These are phyloP conservation scores for Stichodactyla mertensii DNA, from an alignment of 64 coral and sea anemone genomes.

Conservation along the genomic window DNA sequence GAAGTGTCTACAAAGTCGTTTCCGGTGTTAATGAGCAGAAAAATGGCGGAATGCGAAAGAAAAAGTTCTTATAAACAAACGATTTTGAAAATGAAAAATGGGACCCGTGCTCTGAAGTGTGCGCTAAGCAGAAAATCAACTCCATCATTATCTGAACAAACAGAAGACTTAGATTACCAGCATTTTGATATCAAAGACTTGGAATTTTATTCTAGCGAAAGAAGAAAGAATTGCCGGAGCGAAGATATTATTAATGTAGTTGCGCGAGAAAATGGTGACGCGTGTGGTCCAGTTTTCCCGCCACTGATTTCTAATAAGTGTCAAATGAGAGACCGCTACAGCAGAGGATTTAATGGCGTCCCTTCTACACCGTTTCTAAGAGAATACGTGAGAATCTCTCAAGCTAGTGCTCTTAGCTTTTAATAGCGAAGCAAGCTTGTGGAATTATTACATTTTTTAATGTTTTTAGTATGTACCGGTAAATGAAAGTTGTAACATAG, in stretches of 20 bases:
- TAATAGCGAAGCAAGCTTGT: neutral
- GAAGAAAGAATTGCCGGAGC: neutral
- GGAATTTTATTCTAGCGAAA: slow-evolving; percentile 21
- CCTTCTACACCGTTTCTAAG: slow-evolving; percentile 33
- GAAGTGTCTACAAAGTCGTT: neutral
- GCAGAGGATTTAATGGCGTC: slow-evolving; percentile 11
- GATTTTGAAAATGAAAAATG: neutral
- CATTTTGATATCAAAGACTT: slow-evolving; percentile 19
- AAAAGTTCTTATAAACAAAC: neutral
- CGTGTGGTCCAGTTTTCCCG: neutral
- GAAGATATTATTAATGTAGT: slow-evolving; percentile 25
- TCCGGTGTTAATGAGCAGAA: neutral
- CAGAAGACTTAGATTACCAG: slow-evolving; percentile 39
- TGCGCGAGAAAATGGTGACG: slow-evolving; percentile 25
- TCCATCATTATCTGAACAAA: neutral
- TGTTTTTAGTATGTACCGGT: too few relatives aligned
- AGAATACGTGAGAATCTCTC: slow-evolving; percentile 40
- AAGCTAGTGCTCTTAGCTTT: neutral
- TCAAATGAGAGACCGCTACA: slow-evolving; percentile 27
- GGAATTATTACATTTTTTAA: too few relatives aligned
- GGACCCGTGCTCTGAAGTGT: slow-evolving; percentile 20
- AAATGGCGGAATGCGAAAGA: neutral
- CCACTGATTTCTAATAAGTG: slow-evolving; percentile 28
- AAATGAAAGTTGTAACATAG: too few relatives aligned
- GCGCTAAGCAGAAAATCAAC: slow-evolving; percentile 25